Percentiles rank a stretch among this genome's conserved stretches.
phyloP scores from a whole-genome alignment of 2,888 invertebrate genomes.

The Oxyteleia sp. region DNA sequence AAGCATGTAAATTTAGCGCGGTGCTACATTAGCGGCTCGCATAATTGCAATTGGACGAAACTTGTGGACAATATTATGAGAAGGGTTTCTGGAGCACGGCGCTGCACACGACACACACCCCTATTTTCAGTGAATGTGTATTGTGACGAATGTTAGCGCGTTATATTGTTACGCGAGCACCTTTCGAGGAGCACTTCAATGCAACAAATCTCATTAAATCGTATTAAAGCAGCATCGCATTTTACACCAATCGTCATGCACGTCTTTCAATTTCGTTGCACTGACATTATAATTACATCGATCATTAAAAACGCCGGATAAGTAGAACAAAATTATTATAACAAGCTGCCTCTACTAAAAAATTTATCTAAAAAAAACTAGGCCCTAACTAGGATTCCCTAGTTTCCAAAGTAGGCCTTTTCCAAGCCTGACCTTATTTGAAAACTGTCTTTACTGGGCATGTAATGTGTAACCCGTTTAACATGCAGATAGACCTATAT shows the following conservation, averaged over 20 bases:
- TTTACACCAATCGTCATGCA: slow-evolving; percentile 45
- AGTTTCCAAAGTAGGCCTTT: no score
- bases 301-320: slow-evolving; percentile 15
- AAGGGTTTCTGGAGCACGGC: slow-evolving; percentile 77
- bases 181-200: slow-evolving; percentile 44
- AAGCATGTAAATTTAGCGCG: slow-evolving; percentile 81
- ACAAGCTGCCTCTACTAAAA: no score
- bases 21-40: slow-evolving; percentile 70
- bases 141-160: slow-evolving; percentile 52
- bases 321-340: no score
- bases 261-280: slow-evolving; percentile 1
- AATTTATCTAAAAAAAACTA: no score
- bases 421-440: no score
- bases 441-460: no score
- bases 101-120: slow-evolving; percentile 71
- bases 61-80: slow-evolving; percentile 73
- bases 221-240: slow-evolving; percentile 34
- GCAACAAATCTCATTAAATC: slow-evolving; percentile 50
- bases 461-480: no score
- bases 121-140: slow-evolving; percentile 55
- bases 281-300: slow-evolving; percentile 3
- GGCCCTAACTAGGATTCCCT: no score
- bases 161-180: slow-evolving; percentile 51
- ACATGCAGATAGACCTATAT: no score
- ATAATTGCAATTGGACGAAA: slow-evolving; percentile 79